Base-by-base conservation (phyloP, 2,888 invertebrate species). In the Habrosyne pyritoides region DNA sequence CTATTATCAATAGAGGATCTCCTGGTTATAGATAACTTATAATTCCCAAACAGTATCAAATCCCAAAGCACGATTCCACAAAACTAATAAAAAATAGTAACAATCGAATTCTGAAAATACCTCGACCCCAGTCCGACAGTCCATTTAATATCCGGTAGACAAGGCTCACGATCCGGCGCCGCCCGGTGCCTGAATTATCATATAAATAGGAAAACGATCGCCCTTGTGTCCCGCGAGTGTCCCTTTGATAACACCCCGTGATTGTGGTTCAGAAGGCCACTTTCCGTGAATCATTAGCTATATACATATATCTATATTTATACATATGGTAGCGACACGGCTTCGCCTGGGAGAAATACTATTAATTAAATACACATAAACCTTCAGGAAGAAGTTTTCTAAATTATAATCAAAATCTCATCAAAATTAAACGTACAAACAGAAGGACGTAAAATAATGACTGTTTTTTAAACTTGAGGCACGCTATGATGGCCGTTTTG, bases 201-300 rank as follows among this genome's bases (percentile, higher is more conserved):
- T 81, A 81, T 79, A 81, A 77, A 81, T 81, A 69, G 80, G 69
- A 67, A 72, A 74, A 66, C 66, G 70, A 78, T 73, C 69, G 69
- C 55, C 53, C 54, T 47, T 60, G 42, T 18, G 42, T 28, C 68
- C 64, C 64, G 48, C 51, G 66, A 69, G 67, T 53, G 53, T 56
- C 50, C 67, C 67, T 59, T 52, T 66, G 59, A 63, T 62, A 55
- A 50, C 64, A 63, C 59, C 63, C 58, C 58, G 18, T 14, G 52
- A 52, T 52, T 52, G 47, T 26, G 18, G 18, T 2, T 36, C n/a
- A 36, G 7, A 42, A 21, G 10, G 21, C 10, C 24, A 21, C 24
- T 21, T 18, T n/a, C 6, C 7, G 12, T 42, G 7, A 18, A 18
- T 42, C 42, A 42, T 42, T 42, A 42, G 42, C 42, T 42, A 42